Base-by-base conservation (phyloP, 1,140 invertebrate genomes). In the Ganaspis sp. region DNA sequence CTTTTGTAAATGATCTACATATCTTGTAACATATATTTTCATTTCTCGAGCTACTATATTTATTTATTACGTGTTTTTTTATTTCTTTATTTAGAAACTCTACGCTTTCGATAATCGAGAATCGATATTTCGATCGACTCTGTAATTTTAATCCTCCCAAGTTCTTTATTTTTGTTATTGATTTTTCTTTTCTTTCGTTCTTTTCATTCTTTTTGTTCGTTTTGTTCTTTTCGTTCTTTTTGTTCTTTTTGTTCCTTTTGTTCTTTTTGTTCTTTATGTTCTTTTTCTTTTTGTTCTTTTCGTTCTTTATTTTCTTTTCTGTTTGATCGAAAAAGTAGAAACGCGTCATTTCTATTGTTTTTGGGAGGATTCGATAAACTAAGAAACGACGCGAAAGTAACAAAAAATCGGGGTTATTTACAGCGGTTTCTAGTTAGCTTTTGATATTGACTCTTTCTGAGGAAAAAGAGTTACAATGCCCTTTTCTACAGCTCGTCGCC, bases 1-100 rank as follows among this genome's bases (percentile, higher is more conserved):
- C n/a, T n/a, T 38, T 77, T 58, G 29, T 34, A 49, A 64, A 64
- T 15, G 23, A 34, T 64, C 69, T 78, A 74, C 23, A 37, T 74
- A 21, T 70, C 12, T 75, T 15, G 29, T 78, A 75, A 78, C 69
- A 78, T 71, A 74, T 49, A 49, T 34, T 23, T 54, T 54, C 23
- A 15, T 64, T 64, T 64, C 26, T 34, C 58, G 58, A 64, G 58
- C 58, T 64, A 64, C 58, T 34, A 34, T 64, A 64, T 26, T 29
- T 64, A 64, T 34, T n/a, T n/a, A 26, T n/a, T 49, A n/a, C n/a
- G n/a, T n/a, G n/a, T 17, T 49, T n/a, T 17, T 49, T 4, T 49
- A 0, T 49, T 34, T 26, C 6, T 64, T 64, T 64, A 64, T 64
- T 64, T 64, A 64, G 58, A 64, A 64, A 64, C 58, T 64, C 58